Base-by-base conservation (phyloP, 2,113 vertebrate species). In the Eudyptes chrysolophus region DNA sequence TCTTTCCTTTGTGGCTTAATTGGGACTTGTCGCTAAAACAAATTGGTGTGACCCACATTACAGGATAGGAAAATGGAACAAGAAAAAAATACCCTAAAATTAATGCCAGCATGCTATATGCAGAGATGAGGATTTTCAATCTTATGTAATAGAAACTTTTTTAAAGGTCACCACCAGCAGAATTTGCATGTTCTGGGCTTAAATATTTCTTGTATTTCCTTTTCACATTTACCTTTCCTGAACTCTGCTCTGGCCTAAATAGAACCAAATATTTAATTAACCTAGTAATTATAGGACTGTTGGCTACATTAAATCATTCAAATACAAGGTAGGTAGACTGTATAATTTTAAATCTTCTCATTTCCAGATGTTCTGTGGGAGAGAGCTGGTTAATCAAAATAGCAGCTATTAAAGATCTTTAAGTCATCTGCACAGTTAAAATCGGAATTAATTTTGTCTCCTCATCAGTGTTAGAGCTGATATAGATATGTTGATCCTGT, bases 141-240 rank as follows among this genome's bases (percentile, higher is more conserved):
- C 34, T 96, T 96, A 96, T 83, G 49, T 95, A 96, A 95, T 7
- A 89, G 80, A 94, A 89, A 87, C 76, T 84, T 90, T 93, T 94
- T 71, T 89, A 92, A 95, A 96, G 95, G 96, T 96, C 89, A 96
- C 69, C 36, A 69, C 69, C 49, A 94, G 57, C 42, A 82, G 74
- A 87, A 94, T 94, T 95, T 96, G 55, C 34, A 14, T 87, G 57
- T 84, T 87, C 69, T 84, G 36, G 25, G 32, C 55, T 78, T 70
- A 92, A 89, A 58, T 84, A 91, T 96, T 96, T 94, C 72, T 79
- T 93, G 57, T 62, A 72, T 93, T 96, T 96, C 52, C 49, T 95
- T 9, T 92, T 21, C 30, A 51, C 38, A 0, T 62, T 97, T 91
- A 72, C 77, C 89, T 94, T 93, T 71, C 30, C 27, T 85, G 84